Evolutionary conservation across 2,888 invertebrate species (phyloP).

Genomic region (Noctua fimbriata): DNA sequence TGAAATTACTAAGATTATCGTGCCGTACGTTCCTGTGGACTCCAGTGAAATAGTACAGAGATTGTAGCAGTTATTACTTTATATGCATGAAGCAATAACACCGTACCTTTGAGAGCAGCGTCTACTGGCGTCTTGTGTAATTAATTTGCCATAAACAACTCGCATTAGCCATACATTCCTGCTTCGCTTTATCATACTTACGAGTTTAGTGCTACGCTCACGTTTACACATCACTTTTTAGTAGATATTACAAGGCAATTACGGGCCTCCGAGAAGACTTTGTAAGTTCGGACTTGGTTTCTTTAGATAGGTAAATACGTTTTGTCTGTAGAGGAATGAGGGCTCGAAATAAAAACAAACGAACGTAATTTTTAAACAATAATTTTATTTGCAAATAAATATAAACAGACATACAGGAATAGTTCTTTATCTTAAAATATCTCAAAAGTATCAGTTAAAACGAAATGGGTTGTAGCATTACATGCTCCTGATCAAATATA

Average conservation of each 20-base stretch:
- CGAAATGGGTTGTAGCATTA: conserved; percentile 43
- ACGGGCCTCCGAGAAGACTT: neutral
- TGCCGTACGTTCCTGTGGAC: conserved; percentile 68
- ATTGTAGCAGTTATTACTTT: conserved; percentile 82
- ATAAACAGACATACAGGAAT: conserved; percentile 58
- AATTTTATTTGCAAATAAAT: conserved; percentile 67
- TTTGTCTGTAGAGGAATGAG: too few species aligned
- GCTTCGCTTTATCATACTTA: conserved; percentile 60
- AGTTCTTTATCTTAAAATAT: conserved; percentile 30
- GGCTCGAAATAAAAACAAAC: neutral
- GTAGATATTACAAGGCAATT: conserved; percentile 13
- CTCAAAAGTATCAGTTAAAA: conserved; percentile 13
- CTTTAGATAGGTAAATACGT: neutral
- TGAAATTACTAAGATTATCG: conserved; percentile 34
- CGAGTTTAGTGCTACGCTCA: conserved; percentile 43
- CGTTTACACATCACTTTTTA: conserved; percentile 50
- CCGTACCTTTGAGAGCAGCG: conserved; percentile 71
- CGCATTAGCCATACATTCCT: conserved; percentile 70
- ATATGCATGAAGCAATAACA: conserved; percentile 86
- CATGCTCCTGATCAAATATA: conserved; percentile 29
- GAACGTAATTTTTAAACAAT: conserved; percentile 29
- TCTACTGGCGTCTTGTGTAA: conserved; percentile 76
- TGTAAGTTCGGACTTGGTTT: neutral
- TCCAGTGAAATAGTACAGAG: conserved; percentile 72
- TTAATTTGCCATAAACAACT: conserved; percentile 83